Base-by-base conservation (phyloP, 2,113 vertebrate species). In the Miniopterus natalensis region DNA sequence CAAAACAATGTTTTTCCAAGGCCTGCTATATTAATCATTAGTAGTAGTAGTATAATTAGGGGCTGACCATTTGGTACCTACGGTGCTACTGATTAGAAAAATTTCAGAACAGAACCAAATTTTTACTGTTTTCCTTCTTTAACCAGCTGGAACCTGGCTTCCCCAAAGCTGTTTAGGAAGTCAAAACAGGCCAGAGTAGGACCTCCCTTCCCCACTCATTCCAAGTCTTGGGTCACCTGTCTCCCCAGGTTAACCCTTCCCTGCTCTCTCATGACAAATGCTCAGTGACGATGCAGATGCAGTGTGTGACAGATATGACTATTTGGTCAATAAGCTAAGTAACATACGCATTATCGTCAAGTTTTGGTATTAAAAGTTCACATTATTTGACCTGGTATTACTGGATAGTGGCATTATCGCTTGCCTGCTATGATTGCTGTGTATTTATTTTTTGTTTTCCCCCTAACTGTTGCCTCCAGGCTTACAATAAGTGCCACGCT, bases 221-320 rank as follows among this genome's bases (percentile, higher is more conserved):
- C 40, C 29, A 20, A 11, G 1, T 31, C 9, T 40, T 47, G 6
- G 10, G 5, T 23, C 55, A 21, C 9, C 74, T 5, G 2, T 53
- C 29, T 71, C 45, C 36, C 29, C 27, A 42, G 51, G 18, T 14
- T 53, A 59, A 51, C n/a, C 42, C n/a, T 47, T 45, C 42, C 8
- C 0, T 2, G 36, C 61, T 15, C 1, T 20, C 91, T 51, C 0
- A 2, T 55, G 51, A 89, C 77, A 68, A 96, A 99, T 98, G 97
- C 95, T 73, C 90, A 96, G 87, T 89, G 55, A n/a, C 31, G 45
- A 6, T 27, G 13, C 36, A 71, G 36, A 21, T 66, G 12, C 23
- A 47, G n/a, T 40, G n/a, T 53, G 63, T 47, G 45, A 40, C 40
- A 55, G 66, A n/a, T 25, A 5, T 0, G 21, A 68, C 29, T 61